Conservation (phyloP, 2,797 vertebrate species). For the Tapera naevia region DNA sequence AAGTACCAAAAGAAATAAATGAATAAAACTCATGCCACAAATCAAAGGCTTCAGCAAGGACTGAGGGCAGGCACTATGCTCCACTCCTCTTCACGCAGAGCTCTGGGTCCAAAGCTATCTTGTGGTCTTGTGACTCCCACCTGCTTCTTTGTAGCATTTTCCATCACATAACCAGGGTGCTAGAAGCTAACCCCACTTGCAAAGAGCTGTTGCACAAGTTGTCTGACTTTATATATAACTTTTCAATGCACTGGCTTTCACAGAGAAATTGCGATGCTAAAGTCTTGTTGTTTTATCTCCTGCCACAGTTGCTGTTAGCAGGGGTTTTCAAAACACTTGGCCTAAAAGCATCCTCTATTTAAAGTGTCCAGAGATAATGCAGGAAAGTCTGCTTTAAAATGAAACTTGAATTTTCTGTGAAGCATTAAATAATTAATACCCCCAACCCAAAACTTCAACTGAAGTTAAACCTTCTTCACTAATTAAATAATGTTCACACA, state of each 20-base stretch:
- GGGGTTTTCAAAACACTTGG: not conserved
- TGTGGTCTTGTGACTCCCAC: not conserved
- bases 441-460: not conserved
- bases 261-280: not conserved
- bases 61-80: not conserved
- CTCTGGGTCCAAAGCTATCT: not conserved
- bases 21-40: not conserved
- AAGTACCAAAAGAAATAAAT: not conserved
- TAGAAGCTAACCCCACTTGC: not conserved
- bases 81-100: not conserved
- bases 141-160: not conserved
- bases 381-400: not conserved
- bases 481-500: not conserved
- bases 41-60: not conserved
- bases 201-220: not conserved
- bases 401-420: not conserved
- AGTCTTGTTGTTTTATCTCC: not conserved
- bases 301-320: not conserved
- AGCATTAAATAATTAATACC: not conserved
- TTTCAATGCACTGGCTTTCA: not conserved
- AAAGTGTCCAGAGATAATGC: not conserved
- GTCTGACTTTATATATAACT: not conserved
- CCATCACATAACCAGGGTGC: not conserved
- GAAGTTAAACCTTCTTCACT: not conserved
- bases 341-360: not conserved